These are phyloP conservation scores for Alsophila aescularia DNA, from an alignment of 2,888 invertebrate species.

Conservation along the genomic window DNA sequence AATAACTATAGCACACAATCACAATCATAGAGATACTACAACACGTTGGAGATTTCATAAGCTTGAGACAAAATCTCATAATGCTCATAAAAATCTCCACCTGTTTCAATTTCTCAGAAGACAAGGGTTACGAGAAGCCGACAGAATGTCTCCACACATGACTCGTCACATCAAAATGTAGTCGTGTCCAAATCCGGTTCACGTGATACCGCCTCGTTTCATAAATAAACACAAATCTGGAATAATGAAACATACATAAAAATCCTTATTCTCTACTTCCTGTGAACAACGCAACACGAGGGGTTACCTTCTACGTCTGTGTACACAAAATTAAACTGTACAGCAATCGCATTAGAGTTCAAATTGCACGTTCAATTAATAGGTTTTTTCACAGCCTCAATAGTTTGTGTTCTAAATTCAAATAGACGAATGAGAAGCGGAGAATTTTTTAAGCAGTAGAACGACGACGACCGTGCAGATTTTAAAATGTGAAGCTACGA, in stretches of 20 bases:
- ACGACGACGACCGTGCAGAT: too few species aligned
- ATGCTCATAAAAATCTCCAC: conserved; percentile 13
- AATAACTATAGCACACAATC: too few species aligned
- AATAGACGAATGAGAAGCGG: conserved; percentile 22
- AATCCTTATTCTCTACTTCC: conserved; percentile 74
- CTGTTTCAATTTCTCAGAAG: conserved; percentile 24
- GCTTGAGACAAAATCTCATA: conserved; percentile 2
- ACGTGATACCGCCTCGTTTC: conserved; percentile 48
- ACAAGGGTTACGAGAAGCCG: conserved; percentile 22
- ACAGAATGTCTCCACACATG: conserved; percentile 25
- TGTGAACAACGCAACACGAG: conserved; percentile 52
- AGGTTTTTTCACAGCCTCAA: conserved; percentile 22
- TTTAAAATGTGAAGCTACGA: too few species aligned
- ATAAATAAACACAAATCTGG: conserved; percentile 68
- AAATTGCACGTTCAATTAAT: conserved; percentile 28
- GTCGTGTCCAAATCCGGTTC: conserved; percentile 45
- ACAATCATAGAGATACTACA: too few species aligned
- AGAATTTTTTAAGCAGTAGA: conserved; percentile 10
- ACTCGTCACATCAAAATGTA: conserved; percentile 24
- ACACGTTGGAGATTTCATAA: not conserved
- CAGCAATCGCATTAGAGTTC: conserved; percentile 27
- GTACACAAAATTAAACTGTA: conserved; percentile 42
- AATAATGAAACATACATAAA: conserved; percentile 75
- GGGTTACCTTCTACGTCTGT: conserved; percentile 49
- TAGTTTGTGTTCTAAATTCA: conserved; percentile 31